These are phyloP conservation scores for Calidris pygmaea DNA, from an alignment of 2,113 vertebrate genomes.

Conservation along the genomic window DNA sequence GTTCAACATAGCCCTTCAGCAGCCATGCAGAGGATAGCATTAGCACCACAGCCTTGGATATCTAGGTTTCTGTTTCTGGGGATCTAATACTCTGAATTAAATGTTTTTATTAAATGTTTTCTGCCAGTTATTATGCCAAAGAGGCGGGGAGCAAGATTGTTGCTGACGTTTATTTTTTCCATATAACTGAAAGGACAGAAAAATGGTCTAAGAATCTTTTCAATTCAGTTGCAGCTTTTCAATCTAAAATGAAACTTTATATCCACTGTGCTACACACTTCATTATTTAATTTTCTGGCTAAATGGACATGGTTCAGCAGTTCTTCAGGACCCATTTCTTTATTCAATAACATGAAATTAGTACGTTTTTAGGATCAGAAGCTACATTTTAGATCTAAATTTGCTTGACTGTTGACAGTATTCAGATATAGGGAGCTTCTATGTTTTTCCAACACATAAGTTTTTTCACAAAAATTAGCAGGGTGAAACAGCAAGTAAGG, in stretches of 20 bases:
- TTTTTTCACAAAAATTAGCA: slow-evolving; percentile 56
- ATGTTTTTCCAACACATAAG: slow-evolving; percentile 50
- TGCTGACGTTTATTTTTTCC: not conserved
- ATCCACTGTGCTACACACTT: not conserved
- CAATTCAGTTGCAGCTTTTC: not conserved
- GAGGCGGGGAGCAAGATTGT: not conserved
- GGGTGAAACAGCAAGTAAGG: slow-evolving; percentile 32
- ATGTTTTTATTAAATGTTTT: not conserved
- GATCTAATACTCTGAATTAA: not conserved
- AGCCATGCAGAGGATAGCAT: not conserved
- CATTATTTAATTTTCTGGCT: not conserved
- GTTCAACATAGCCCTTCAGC: slow-evolving; percentile 1
- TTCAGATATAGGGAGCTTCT: slow-evolving; percentile 23
- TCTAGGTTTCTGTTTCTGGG: not conserved
- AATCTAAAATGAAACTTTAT: not conserved
- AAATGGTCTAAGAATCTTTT: not conserved
- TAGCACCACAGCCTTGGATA: not conserved
- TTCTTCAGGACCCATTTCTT: not conserved
- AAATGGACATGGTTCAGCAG: not conserved
- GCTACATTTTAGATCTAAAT: slow-evolving; percentile 10
- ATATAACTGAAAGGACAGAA: not conserved
- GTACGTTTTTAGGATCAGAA: not conserved
- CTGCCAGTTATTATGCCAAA: not conserved
- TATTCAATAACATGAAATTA: not conserved
- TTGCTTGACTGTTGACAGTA: slow-evolving; percentile 5